These are phyloP conservation scores for Conus canariensis DNA, from an alignment of 2,888 invertebrate species.

Conservation along the genomic window DNA sequence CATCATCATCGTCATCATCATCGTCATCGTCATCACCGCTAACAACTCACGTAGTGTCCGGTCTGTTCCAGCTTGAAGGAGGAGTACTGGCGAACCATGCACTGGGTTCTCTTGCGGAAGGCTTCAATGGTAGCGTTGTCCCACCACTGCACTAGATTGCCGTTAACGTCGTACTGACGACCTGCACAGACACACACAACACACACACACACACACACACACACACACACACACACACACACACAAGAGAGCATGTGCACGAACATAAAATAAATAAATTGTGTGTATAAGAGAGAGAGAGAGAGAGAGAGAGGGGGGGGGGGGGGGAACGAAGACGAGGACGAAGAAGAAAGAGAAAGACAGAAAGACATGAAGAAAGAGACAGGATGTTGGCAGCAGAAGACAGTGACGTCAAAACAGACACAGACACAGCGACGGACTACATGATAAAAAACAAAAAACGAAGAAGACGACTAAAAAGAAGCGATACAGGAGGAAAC, in stretches of 20 bases:
- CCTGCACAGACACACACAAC: slow-evolving; percentile 79
- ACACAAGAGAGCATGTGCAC: neutral
- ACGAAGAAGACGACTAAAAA: no score
- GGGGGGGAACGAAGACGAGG: neutral
- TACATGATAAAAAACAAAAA: no score
- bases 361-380: neutral
- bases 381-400: neutral
- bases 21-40: neutral
- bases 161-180: slow-evolving; percentile 95
- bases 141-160: slow-evolving; percentile 99
- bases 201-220: no score
- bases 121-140: slow-evolving; percentile 92
- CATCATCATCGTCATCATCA: neutral
- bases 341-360: neutral
- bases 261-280: neutral
- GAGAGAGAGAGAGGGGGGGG: neutral
- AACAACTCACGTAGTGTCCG: slow-evolving; percentile 48
- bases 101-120: slow-evolving; percentile 92
- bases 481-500: no score
- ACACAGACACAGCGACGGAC: no score
- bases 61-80: slow-evolving; percentile 82
- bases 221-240: neutral
- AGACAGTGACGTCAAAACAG: no score
- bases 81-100: slow-evolving; percentile 93
- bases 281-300: neutral